phyloP scores from a whole-genome alignment of 2,888 invertebrate genomes.

The Biston betularia region DNA sequence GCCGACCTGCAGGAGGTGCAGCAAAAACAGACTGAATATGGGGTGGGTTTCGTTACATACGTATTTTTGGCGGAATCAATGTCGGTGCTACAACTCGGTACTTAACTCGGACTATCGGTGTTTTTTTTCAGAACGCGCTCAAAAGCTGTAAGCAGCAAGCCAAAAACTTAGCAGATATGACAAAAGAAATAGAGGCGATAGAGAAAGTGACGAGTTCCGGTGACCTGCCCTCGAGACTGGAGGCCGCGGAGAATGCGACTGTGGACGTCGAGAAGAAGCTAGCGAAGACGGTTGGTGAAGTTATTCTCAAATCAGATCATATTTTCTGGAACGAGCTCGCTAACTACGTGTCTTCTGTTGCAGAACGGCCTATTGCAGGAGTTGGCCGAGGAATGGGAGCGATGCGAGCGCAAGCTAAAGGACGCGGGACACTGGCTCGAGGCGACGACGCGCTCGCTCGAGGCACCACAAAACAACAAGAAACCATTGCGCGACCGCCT shows the following conservation, averaged over 20 bases:
- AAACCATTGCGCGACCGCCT: conserved; percentile 95
- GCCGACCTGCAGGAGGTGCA: conserved; percentile 93
- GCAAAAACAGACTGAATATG: conserved; percentile 94
- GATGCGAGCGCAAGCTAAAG: conserved; percentile 97
- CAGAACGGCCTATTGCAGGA: conserved; percentile 96
- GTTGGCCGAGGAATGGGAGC: conserved; percentile 97
- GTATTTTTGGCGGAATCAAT: background rate
- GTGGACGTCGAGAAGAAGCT: conserved; percentile 93
- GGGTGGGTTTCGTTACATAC: conserved; percentile 79
- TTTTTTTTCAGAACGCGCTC: conserved; percentile 89
- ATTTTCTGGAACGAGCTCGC: too few species aligned
- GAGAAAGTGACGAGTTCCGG: conserved; percentile 94
- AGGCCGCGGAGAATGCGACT: conserved; percentile 95
- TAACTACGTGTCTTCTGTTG: conserved; percentile 53
- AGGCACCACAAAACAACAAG: conserved; percentile 93
- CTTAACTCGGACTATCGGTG: background rate
- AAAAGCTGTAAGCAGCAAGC: conserved; percentile 95
- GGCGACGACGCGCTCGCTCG: conserved; percentile 91
- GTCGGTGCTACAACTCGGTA: background rate
- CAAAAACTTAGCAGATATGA: conserved; percentile 96
- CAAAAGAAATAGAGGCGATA: conserved; percentile 94
- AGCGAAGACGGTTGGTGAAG: conserved; percentile 91
- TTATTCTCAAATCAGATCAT: background rate
- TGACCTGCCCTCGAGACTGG: conserved; percentile 93
- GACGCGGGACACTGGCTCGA: conserved; percentile 96